phyloP scores from a whole-genome alignment of 2,888 invertebrate species.

The Drosophila lacicola region DNA sequence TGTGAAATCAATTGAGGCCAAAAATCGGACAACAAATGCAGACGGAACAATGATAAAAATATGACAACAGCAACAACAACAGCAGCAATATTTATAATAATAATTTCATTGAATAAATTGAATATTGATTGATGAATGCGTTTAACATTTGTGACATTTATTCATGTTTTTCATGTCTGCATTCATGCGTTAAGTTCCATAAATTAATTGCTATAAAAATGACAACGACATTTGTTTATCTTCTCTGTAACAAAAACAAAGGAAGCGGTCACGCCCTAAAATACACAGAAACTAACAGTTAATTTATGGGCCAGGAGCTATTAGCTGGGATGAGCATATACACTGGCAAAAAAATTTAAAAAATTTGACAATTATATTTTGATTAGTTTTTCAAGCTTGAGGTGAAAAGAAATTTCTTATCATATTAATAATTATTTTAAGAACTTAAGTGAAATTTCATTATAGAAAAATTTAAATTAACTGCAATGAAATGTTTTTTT shows the following conservation, averaged over 20 bases:
- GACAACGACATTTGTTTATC: constrained; percentile 36
- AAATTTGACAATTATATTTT: too few species aligned
- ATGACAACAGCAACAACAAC: constrained; percentile 5
- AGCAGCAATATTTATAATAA: constrained; percentile 34
- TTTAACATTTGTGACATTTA: constrained; percentile 66
- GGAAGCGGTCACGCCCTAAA: constrained; percentile 2
- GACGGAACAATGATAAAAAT: constrained; percentile 12
- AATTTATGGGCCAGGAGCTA: too few species aligned
- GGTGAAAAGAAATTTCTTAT: too few species aligned
- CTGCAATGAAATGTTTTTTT: too few species aligned
- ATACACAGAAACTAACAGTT: not conserved
- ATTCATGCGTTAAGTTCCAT: constrained; percentile 59
- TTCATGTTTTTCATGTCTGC: constrained; percentile 61
- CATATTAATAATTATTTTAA: too few species aligned
- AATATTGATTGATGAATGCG: constrained; percentile 68
- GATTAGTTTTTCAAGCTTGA: too few species aligned
- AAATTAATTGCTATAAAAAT: constrained; percentile 66
- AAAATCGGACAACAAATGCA: constrained; percentile 15
- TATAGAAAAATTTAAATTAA: too few species aligned
- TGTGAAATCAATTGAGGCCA: constrained; percentile 21
- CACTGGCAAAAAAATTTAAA: not conserved
- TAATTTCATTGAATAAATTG: constrained; percentile 63
- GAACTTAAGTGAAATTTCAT: too few species aligned
- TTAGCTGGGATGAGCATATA: too few species aligned
- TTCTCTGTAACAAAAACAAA: not conserved